phyloP scores from a whole-genome alignment of 2,797 vertebrate species.

The Graptemys geographica region DNA sequence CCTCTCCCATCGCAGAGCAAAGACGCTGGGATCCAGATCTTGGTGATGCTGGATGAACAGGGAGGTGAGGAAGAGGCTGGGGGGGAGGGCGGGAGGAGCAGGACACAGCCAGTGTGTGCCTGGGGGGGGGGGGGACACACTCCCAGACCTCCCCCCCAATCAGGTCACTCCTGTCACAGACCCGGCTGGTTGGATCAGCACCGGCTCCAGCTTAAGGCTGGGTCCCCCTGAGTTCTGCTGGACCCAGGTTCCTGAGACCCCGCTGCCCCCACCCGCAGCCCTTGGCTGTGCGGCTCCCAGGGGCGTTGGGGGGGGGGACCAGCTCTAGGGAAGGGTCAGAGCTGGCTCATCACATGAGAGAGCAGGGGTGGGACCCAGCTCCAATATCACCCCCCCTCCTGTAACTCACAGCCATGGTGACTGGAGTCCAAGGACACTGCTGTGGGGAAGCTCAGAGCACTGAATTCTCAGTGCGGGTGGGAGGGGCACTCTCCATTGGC shows the following conservation, averaged over 20 bases:
- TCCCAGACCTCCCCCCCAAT: background rate
- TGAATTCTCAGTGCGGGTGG: background rate
- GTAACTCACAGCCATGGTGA: too few relatives aligned
- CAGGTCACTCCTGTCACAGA: background rate
- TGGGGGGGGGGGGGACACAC: accelerated
- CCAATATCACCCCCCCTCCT: too few relatives aligned
- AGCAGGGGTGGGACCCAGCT: too few relatives aligned
- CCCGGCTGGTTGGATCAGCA: background rate
- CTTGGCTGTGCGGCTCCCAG: background rate
- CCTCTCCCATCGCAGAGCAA: conserved; percentile 81
- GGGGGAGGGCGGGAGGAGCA: background rate
- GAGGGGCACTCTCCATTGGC: too few relatives aligned
- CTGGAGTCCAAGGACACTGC: background rate
- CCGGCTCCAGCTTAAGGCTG: background rate
- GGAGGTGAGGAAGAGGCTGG: conserved; percentile 80
- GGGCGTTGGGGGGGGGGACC: too few relatives aligned
- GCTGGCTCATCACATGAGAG: too few relatives aligned
- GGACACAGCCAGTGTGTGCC: background rate
- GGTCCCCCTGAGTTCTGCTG: background rate
- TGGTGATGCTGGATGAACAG: conserved; percentile 91
- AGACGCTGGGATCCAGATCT: conserved; percentile 85
- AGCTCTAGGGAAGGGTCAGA: background rate
- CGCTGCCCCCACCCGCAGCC: background rate
- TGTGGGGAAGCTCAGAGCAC: background rate
- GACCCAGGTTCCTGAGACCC: background rate